These are phyloP conservation scores for Fukomys damarensis DNA, from an alignment of 2,113 vertebrate species.

Conservation along the genomic window DNA sequence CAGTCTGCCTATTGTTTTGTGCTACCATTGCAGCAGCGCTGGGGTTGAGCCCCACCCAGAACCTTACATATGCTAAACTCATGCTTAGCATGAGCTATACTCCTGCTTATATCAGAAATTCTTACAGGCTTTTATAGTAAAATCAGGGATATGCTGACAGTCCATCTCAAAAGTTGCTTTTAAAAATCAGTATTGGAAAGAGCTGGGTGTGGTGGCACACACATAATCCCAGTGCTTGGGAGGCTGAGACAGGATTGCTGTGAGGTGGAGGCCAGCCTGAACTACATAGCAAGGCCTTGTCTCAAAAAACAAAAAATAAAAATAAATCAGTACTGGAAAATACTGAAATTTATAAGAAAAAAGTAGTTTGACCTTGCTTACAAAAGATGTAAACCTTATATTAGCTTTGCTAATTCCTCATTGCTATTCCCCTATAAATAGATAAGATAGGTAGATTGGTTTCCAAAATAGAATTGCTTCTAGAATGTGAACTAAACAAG, in stretches of 20 bases:
- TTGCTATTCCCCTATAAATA: too few species aligned
- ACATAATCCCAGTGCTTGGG: not conserved
- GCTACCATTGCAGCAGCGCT: not conserved
- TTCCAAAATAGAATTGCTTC: conserved; percentile 64
- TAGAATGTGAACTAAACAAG: conserved; percentile 22
- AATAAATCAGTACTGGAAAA: not conserved
- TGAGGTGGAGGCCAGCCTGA: not conserved
- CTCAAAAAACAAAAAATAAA: not conserved
- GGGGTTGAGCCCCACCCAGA: not conserved
- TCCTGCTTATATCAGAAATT: not conserved
- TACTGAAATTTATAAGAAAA: not conserved
- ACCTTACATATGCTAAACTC: not conserved
- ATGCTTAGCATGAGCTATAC: not conserved
- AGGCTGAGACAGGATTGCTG: not conserved
- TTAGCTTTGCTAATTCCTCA: not conserved
- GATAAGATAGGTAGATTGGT: not conserved
- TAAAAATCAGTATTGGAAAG: not conserved
- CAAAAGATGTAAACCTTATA: not conserved
- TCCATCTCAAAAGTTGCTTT: not conserved
- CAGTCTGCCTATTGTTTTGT: not conserved
- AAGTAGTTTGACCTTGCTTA: not conserved
- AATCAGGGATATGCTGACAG: conserved; percentile 42
- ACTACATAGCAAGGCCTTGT: not conserved
- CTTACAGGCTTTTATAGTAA: not conserved
- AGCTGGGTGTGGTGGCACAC: not conserved